Percentiles rank a stretch among this genome's conserved stretches.
These are phyloP conservation scores for Axis porcinus DNA, from an alignment of 2,113 vertebrate genomes.

Conservation along the genomic window DNA sequence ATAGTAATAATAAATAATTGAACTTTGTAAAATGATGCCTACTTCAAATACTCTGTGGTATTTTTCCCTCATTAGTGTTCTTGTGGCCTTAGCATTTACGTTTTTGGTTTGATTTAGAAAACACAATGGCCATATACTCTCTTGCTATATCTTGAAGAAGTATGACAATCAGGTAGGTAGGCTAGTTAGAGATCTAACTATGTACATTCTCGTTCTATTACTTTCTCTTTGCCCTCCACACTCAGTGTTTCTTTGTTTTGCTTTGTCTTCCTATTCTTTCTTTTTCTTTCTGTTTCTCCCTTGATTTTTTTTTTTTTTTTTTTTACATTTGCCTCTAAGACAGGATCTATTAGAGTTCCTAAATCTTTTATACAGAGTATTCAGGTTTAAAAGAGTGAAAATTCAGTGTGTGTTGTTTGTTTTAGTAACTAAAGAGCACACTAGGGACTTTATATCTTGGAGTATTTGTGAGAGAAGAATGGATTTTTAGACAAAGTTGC, in stretches of 20 bases:
- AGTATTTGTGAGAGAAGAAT: neutral
- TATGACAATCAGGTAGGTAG: neutral
- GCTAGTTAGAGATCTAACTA: neutral
- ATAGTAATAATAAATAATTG: neutral
- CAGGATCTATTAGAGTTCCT: neutral
- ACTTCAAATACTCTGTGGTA: neutral
- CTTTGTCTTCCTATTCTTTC: neutral
- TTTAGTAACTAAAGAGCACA: neutral
- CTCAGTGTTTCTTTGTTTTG: neutral
- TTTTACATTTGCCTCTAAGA: neutral
- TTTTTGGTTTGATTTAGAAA: conserved; percentile 22
- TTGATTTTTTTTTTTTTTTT: neutral
- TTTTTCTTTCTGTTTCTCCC: neutral
- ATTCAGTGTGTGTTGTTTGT: neutral
- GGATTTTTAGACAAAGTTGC: conserved; percentile 15
- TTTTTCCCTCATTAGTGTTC: neutral
- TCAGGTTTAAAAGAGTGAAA: neutral
- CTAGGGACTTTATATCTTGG: neutral
- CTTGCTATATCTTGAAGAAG: neutral
- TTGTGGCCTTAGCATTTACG: neutral
- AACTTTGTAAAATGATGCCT: neutral
- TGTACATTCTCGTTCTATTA: neutral
- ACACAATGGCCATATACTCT: neutral
- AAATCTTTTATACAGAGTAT: neutral
- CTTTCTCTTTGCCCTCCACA: neutral